Base-by-base conservation (phyloP, 2,888 invertebrate genomes). In the Colletes collaris region DNA sequence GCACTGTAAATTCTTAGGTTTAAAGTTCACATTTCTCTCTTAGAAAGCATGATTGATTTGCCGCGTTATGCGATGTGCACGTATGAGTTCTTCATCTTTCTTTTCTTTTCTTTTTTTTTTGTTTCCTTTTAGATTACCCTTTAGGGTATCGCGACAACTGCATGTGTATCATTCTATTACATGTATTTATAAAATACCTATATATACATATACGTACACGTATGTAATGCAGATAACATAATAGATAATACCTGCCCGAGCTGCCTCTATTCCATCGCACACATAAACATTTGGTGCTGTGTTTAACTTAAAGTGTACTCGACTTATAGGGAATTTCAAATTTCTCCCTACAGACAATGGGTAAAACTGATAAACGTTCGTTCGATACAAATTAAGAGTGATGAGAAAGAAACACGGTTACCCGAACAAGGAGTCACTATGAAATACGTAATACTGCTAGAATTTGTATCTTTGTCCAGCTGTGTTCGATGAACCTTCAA, bases 221-320 rank as follows among this genome's bases (percentile, higher is more conserved):
- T 90, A 88, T 89, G 86, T 89, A 90, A 88, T 91, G 89, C 88
- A 89, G 87, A 89, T 89, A 91, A 90, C 90, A 89, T 90, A 92
- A 90, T 91, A 91, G 88, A 87, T 84, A 90, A 87, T 85, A 90
- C 92, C 92, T 93, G 92, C 93, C 92, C 92, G 92, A 92, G 92
- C 92, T 92, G 92, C 91, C 91, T 91, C 91, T 90, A 89, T 90
- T 89, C 84, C 82, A 79, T 88, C 83, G 84, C 86, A 86, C 86
- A 89, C 86, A 81, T 88, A 85, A 87, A 86, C 78, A 68, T 76
- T 81, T 76, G 69, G 86, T 86, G 84, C 85, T 83, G 68, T 75
- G 83, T 79, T 78, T 67, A 87, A 81, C 60, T 74, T 76, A 76
- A 85, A 84, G 58, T 60, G 56, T 72, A 81, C 69, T 66, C 73